phyloP scores from a whole-genome alignment of 2,888 invertebrate genomes.

The Conchocele bisecta region DNA sequence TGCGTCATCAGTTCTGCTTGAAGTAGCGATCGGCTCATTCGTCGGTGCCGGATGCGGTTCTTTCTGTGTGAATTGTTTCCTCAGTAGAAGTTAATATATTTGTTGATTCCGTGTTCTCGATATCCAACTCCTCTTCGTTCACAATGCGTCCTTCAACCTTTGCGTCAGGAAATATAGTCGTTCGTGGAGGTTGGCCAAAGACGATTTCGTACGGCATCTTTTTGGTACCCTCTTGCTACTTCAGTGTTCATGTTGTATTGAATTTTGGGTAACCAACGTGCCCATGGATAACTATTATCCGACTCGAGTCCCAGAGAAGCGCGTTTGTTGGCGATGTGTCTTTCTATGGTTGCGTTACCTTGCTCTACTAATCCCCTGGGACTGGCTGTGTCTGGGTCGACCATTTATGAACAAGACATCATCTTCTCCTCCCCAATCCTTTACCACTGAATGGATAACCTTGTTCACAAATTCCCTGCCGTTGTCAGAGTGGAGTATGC shows the following conservation, averaged over 20 bases:
- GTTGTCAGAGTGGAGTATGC: constrained; percentile 46
- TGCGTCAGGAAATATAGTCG: constrained; percentile 6
- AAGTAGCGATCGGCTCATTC: too few species aligned
- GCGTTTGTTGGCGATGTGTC: constrained; percentile 13
- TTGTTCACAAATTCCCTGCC: constrained; percentile 46
- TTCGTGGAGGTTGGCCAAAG: constrained; percentile 10
- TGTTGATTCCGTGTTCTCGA: too few species aligned
- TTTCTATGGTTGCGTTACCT: constrained; percentile 22
- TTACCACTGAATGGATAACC: constrained; percentile 24
- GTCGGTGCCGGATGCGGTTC: too few species aligned
- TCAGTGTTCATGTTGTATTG: constrained; percentile 17
- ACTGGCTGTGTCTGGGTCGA: constrained; percentile 31
- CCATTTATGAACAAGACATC: constrained; percentile 16
- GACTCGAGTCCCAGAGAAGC: not conserved
- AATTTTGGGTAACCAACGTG: constrained; percentile 8
- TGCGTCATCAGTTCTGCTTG: too few species aligned
- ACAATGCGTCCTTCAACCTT: not conserved
- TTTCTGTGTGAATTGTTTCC: too few species aligned
- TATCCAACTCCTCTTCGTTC: constrained; percentile 2
- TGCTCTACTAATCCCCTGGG: constrained; percentile 37
- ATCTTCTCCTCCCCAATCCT: constrained; percentile 9
- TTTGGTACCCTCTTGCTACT: not conserved
- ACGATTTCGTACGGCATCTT: constrained; percentile 20
- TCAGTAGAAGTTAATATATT: too few species aligned
- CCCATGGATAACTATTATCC: not conserved